Base-by-base conservation (phyloP, 2,113 vertebrate species). In the Raja brachyura region DNA sequence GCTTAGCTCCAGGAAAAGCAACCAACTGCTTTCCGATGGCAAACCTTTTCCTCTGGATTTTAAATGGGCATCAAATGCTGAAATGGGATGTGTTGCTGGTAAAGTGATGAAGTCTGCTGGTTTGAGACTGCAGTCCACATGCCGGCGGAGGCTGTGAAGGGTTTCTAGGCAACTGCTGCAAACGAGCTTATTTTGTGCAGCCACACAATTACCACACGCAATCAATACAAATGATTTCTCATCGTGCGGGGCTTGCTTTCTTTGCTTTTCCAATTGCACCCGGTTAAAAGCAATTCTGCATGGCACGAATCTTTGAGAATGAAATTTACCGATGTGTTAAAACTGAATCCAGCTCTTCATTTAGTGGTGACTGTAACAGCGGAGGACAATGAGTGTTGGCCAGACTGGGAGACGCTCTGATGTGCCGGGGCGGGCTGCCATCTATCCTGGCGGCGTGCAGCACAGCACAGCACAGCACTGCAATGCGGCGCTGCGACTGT, bases 401-500 rank as follows among this genome's bases (percentile, higher is more conserved):
- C 90, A 14, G 73, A 66, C 33, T 90, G 88, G 20, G 61, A 90
- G 66, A 70, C 63, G 59, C 59, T 70, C 66, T 14, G 73, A 1
- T 11, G 14, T 31, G 54, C 90, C 54, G 68, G 73, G 54, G 66
- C 54, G 68, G 73, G 90, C 68, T 92, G 68, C 54, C 90, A 14
- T 92, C 48, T 92, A 92, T 92, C 33, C 90, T 92, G 5, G 66
- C 68, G 73, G 66, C 73, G 66, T 70, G 66, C 63, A 70, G 86
- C 68, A 20, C 86, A 70, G 63, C 86, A 90, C 86, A 73, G 88
- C 48, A 25, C 90, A 74, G 68, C 90, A 92, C 90, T 92, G 90
- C 90, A 92, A 92, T 92, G 90, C 90, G 66, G 90, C 11, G 90
- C 90, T 92, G 73, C 73, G 90, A 20, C 73, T 92, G 66, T 54